phyloP scores from a whole-genome alignment of 2,797 vertebrate species.

The Neosilurus hyrtlii region DNA sequence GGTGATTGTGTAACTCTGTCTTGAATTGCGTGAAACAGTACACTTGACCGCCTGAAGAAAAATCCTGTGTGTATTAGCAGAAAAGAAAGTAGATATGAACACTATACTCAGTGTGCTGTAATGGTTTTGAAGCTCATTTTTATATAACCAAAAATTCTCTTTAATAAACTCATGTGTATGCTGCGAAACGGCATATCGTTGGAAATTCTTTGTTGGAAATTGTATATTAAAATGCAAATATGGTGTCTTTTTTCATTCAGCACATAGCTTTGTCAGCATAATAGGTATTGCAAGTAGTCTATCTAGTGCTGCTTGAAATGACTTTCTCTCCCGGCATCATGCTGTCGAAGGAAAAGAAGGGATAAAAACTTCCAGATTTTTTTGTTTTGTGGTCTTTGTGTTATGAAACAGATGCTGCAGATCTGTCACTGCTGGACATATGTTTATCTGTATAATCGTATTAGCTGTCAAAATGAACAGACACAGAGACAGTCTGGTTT shows the following conservation, averaged over 20 bases:
- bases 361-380: neutral
- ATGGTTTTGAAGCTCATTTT: conserved; percentile 77
- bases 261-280: neutral
- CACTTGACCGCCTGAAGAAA: conserved; percentile 58
- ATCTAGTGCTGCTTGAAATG: neutral
- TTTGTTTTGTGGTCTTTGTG: conserved; percentile 30
- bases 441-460: conserved; percentile 61
- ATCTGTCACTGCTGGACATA: conserved; percentile 26
- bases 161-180: conserved; percentile 70
- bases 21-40: conserved; percentile 67
- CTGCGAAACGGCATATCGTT: conserved; percentile 41
- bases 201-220: conserved; percentile 61
- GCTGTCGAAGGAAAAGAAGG: neutral
- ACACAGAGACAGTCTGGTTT: conserved; percentile 51
- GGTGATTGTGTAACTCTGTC: conserved; percentile 69
- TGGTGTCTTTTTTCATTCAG: conserved; percentile 37
- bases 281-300: neutral
- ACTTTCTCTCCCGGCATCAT: neutral
- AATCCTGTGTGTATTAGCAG: conserved; percentile 17
- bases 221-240: conserved; percentile 72
- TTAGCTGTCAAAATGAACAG: conserved; percentile 60
- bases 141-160: conserved; percentile 75
- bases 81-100: conserved; percentile 57
- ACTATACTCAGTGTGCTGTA: conserved; percentile 69
- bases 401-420: conserved; percentile 60